A percentile compares a stretch with the other conserved stretches of the same genome.
Evolutionary conservation across 2,888 invertebrate genomes (phyloP).

Genomic region (Lordiphosa fenestrarum): DNA sequence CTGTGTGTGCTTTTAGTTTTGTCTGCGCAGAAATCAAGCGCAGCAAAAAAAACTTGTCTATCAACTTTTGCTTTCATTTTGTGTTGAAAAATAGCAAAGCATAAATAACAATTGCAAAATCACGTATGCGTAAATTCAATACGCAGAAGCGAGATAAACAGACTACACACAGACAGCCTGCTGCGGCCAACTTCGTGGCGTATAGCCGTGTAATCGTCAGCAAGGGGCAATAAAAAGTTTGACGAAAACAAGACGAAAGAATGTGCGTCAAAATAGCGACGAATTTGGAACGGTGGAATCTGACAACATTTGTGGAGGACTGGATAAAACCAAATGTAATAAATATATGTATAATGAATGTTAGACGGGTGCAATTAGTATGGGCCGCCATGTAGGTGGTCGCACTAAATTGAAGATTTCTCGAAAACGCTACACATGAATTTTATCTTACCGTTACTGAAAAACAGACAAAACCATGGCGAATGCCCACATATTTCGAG

Average conservation of each 20-base stretch:
- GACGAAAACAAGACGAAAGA: conserved; percentile 62
- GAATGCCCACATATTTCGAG: too few relatives aligned
- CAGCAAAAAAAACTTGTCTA: conserved; percentile 65
- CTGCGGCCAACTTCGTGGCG: conserved; percentile 64
- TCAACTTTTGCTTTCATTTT: conserved; percentile 78
- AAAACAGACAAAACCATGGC: too few relatives aligned
- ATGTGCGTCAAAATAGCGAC: background rate
- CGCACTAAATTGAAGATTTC: too few relatives aligned
- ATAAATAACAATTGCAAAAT: conserved; percentile 56
- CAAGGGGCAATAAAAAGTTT: conserved; percentile 58
- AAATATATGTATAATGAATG: too few relatives aligned
- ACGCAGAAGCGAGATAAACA: conserved; percentile 42
- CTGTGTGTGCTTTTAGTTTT: conserved; percentile 11
- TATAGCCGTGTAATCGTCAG: conserved; percentile 35
- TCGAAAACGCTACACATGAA: too few relatives aligned
- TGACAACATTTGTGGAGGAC: too few relatives aligned
- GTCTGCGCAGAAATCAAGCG: conserved; percentile 33
- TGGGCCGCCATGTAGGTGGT: too few relatives aligned
- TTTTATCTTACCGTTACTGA: too few relatives aligned
- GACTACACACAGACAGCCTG: conserved; percentile 22
- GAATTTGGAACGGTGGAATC: too few relatives aligned
- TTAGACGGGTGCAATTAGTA: too few relatives aligned
- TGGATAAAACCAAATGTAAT: too few relatives aligned
- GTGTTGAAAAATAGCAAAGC: conserved; percentile 56
- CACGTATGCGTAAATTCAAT: conserved; percentile 56